phyloP scores from a whole-genome alignment of 2,888 invertebrate species.

The Strigamia transsilvanica region DNA sequence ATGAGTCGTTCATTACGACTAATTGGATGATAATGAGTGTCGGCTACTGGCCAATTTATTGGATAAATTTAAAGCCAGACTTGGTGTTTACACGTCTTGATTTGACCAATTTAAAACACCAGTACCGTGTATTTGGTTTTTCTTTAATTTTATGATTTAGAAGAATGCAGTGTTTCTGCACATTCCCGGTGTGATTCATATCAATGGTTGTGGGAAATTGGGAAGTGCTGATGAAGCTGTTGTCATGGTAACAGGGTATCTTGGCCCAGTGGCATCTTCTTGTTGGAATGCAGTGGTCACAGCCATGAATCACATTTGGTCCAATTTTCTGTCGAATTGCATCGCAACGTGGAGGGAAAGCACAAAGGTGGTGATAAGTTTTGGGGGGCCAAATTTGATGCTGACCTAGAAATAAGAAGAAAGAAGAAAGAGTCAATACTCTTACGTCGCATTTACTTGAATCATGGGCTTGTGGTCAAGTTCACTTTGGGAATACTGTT shows the following conservation, averaged over 20 bases:
- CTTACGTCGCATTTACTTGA: slow-evolving; percentile 31
- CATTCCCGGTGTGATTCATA: slow-evolving; percentile 28
- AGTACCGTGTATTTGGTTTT: not conserved
- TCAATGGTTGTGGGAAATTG: slow-evolving; percentile 21
- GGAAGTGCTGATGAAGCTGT: slow-evolving; percentile 49
- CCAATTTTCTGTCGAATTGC: slow-evolving; percentile 52
- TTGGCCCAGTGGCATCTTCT: slow-evolving; percentile 34
- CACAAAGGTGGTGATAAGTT: slow-evolving; percentile 49
- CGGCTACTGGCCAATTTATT: not conserved
- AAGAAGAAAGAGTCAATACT: slow-evolving; percentile 15
- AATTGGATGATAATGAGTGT: slow-evolving; percentile 24
- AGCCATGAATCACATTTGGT: slow-evolving; percentile 51
- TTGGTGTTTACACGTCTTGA: not conserved
- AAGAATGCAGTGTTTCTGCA: slow-evolving; percentile 24
- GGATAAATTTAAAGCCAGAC: not conserved
- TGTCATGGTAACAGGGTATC: slow-evolving; percentile 44
- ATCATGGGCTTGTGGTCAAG: slow-evolving; percentile 41
- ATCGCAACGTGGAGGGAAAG: slow-evolving; percentile 49
- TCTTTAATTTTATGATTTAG: not conserved
- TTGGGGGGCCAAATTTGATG: slow-evolving; percentile 40
- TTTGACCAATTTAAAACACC: not conserved
- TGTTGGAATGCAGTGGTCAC: slow-evolving; percentile 48
- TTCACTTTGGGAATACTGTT: slow-evolving; percentile 23
- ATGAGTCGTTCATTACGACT: slow-evolving; percentile 33
- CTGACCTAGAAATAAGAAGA: slow-evolving; percentile 49